These are phyloP conservation scores for Drosophila paranaensis DNA, from an alignment of 2,888 invertebrate species.

Conservation along the genomic window DNA sequence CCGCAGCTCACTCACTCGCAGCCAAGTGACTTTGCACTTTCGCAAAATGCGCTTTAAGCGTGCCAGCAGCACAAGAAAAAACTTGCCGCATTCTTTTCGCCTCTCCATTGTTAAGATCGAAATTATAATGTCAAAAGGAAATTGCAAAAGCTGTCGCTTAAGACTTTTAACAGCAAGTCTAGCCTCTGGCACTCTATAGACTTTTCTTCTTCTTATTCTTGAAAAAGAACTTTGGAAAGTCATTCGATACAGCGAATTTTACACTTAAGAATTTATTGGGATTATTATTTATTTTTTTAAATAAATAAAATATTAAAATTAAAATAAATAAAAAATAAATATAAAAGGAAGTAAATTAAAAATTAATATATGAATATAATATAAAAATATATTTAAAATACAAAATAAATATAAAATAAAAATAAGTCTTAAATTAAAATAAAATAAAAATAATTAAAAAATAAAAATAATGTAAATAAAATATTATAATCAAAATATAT, in stretches of 20 bases:
- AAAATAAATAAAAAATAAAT: too few species aligned
- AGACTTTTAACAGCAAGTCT: neutral
- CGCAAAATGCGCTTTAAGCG: conserved; percentile 7
- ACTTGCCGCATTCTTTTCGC: conserved; percentile 22
- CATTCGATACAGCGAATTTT: neutral
- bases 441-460: too few species aligned
- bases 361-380: too few species aligned
- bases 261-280: neutral
- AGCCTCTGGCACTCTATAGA: neutral
- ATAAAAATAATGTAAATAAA: too few species aligned
- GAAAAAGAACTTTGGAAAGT: neutral
- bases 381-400: too few species aligned
- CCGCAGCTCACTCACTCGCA: conserved; percentile 10
- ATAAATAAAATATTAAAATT: too few species aligned
- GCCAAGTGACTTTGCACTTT: conserved; percentile 49
- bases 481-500: too few species aligned
- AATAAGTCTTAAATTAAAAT: too few species aligned
- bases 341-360: too few species aligned
- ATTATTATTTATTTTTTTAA: neutral
- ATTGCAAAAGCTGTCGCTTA: conserved; percentile 1
- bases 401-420: too few species aligned
- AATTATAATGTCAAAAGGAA: conserved; percentile 19
- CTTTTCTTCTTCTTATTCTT: neutral
- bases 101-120: conserved; percentile 7
- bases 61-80: conserved; percentile 5